Evolutionary conservation across 64 coral and sea anemone genomes (phyloP), one percentile per base, ranked within the genome.

Genomic region (Pocillopora verrucosa): DNA sequence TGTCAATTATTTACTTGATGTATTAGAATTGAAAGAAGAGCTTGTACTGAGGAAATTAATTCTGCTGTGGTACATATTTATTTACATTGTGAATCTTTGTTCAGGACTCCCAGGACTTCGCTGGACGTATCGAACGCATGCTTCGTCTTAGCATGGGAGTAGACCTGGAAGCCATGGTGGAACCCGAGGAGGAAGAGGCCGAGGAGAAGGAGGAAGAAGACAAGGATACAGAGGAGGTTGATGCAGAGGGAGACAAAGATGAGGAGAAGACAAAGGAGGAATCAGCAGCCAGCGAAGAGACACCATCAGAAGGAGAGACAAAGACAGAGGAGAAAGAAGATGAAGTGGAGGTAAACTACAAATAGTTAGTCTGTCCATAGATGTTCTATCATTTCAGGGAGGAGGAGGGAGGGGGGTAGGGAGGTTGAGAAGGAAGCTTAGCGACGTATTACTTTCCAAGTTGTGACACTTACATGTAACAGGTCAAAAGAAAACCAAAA

Each of bases 91-190:
- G 41, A 51, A 51, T 36, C 35, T 11, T 16, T 36, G 38, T 65
- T 25, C 77, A 96, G 95, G 91, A 96, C 69, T 93, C 91, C 17
- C 86, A 88, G 80, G 95, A 96, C 60, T 96, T 96, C 83, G 95
- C 95, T 84, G 88, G 88, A 7, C 88, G 95, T 41, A 96, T 96
- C 63, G 95, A 96, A 73, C 95, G 95, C 64, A 96, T 96, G 95
- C 95, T 96, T 61, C 92, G 92, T 61, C 77, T 96, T 4, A 96
- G 95, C 75, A 93, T 96, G 91, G 90, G 87, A 85, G 86, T 96
- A n/a, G 95, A 96, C 63, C 84, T 93, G 34, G 91, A 96, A 70
- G 95, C 91, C 9, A 96, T 90, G 65, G 95, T 96, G 2, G 95
- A 96, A 75, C 69, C 76, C 72, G 95, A 96, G 25, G 95, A 93